These are phyloP conservation scores for Chrysotoxum bicinctum DNA, from an alignment of 2,888 invertebrate genomes.

Conservation along the genomic window DNA sequence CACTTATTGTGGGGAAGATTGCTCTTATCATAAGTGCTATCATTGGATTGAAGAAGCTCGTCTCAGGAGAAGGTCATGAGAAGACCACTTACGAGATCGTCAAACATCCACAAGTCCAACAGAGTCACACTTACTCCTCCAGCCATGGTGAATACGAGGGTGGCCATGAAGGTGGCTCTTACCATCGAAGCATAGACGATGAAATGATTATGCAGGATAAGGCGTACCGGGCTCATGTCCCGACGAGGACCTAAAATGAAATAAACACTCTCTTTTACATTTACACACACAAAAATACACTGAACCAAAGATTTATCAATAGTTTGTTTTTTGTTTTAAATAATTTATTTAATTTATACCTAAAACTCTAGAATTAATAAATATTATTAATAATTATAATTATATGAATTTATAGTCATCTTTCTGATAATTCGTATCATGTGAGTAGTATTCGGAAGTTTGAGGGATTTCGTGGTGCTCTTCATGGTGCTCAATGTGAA, in stretches of 20 bases:
- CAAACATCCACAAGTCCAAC: slow-evolving; percentile 91
- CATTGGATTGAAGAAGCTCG: slow-evolving; percentile 90
- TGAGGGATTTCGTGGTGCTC: slow-evolving; percentile 28
- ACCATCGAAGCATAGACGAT: slow-evolving; percentile 84
- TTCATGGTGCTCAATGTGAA: slow-evolving; percentile 1
- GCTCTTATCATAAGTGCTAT: slow-evolving; percentile 90
- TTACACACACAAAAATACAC: background rate
- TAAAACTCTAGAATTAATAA: slow-evolving; percentile 60
- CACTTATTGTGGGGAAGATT: slow-evolving; percentile 91
- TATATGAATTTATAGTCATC: slow-evolving; percentile 53
- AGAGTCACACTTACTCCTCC: slow-evolving; percentile 89
- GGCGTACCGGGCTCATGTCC: slow-evolving; percentile 84
- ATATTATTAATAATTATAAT: slow-evolving; percentile 41
- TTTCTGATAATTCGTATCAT: slow-evolving; percentile 31
- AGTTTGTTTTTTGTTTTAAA: slow-evolving; percentile 65
- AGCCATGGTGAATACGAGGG: slow-evolving; percentile 85
- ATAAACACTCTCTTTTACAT: too few relatives aligned
- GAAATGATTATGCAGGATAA: slow-evolving; percentile 86
- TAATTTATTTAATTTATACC: slow-evolving; percentile 64
- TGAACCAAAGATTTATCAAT: slow-evolving; percentile 76
- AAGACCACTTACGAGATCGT: slow-evolving; percentile 93
- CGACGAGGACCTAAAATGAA: slow-evolving; percentile 75
- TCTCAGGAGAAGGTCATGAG: slow-evolving; percentile 87
- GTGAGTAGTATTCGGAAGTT: slow-evolving; percentile 44
- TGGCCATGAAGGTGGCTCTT: slow-evolving; percentile 83